Evolutionary conservation across 2,797 vertebrate species (phyloP), one percentile per base, ranked within the genome.

Genomic region (Bovichtus diacanthus): DNA sequence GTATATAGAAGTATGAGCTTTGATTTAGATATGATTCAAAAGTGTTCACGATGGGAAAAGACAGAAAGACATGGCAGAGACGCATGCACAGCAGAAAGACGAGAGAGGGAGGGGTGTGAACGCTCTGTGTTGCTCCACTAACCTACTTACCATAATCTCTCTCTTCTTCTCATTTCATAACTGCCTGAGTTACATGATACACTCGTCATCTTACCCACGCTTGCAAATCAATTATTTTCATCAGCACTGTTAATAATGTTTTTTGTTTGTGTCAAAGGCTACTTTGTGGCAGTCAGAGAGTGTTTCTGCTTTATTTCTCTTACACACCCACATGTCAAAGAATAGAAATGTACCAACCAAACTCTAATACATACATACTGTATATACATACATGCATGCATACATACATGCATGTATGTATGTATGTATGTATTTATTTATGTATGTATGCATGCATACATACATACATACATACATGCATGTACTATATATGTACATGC

Each of bases 121-220:
- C 77, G 87, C 87, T 73, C 80, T 78, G 79, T 77, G 83, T 83
- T 93, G 94, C 82, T 94, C 94, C 80, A 95, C 94, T 95, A 94
- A 95, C 95, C 95, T 92, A 95, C 90, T 95, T 95, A 92, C 88
- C 78, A 88, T 95, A 94, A 94, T 94, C 93, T 86, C 88, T 74
- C 78, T 74, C 88, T 89, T 90, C 91, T 92, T 74, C 85, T 85
- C 87, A 92, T 94, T 95, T 95, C 93, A 94, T 95, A 95, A 95
- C 90, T 80, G 90, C 82, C 86, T 78, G 82, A 70, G 86, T 95
- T 94, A 95, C 92, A 88, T 92, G 93, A 93, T 88, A 82, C 73
- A 54, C 60, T 76, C 64, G 80, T 92, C 83, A 88, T 89, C 71
- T 73, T 77, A 43, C 62, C 87, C 84, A 84, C 34, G 36, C 65